Evolutionary conservation across 2,113 vertebrate species (phyloP).

Genomic region (Epinephelus fuscoguttatus): DNA sequence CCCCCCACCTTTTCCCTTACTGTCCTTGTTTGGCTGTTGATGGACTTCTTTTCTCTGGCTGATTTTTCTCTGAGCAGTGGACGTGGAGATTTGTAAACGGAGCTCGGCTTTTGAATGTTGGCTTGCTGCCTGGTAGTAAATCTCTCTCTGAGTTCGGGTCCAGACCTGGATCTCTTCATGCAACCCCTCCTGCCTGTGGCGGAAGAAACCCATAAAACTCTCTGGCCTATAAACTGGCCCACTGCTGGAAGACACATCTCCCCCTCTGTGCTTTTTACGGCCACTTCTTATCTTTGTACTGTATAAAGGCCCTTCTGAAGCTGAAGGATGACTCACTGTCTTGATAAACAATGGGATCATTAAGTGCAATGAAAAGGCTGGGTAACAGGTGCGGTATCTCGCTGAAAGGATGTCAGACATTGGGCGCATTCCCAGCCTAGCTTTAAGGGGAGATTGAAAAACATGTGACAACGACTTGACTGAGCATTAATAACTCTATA

Average conservation of each 20-base stretch:
- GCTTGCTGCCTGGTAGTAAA: conserved; percentile 26
- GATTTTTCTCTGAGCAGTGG: conserved; percentile 10
- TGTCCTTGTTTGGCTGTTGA: conserved; percentile 4
- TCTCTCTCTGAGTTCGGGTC: conserved; percentile 30
- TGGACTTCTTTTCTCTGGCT: conserved; percentile 15
- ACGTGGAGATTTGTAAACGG: conserved; percentile 35
- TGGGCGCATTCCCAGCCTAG: conserved; percentile 39
- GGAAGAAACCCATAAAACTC: conserved; percentile 51
- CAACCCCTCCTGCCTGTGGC: not conserved
- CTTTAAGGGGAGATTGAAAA: conserved; percentile 41
- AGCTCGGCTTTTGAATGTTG: conserved; percentile 20
- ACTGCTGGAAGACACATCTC: conserved; percentile 40
- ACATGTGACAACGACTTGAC: conserved; percentile 24
- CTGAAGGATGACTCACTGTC: conserved; percentile 41
- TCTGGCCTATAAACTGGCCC: conserved; percentile 28
- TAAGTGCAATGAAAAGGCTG: conserved; percentile 45
- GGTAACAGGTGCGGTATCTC: conserved; percentile 54
- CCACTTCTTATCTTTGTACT: conserved; percentile 26
- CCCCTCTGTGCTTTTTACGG: conserved; percentile 39
- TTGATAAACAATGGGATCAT: conserved; percentile 54
- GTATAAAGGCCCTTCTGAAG: conserved; percentile 19
- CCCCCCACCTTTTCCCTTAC: not conserved
- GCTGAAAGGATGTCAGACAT: conserved; percentile 33
- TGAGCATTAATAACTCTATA: conserved; percentile 31
- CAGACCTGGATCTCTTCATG: conserved; percentile 31